These are phyloP conservation scores for Aselliscus stoliczkanus DNA, from an alignment of 2,797 vertebrate genomes.

Conservation along the genomic window DNA sequence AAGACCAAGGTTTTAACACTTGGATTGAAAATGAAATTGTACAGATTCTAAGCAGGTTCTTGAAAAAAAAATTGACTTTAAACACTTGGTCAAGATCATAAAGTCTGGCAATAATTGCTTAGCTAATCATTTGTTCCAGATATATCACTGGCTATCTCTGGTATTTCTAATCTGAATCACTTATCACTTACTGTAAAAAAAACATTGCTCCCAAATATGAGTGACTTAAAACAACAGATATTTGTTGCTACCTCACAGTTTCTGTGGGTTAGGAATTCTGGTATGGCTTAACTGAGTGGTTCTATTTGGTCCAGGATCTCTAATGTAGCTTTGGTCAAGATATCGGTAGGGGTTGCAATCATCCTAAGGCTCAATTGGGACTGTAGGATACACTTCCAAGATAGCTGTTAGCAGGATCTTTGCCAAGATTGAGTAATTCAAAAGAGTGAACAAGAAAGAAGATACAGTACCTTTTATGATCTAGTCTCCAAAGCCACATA, in stretches of 20 bases:
- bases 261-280: background rate
- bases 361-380: background rate
- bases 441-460: background rate
- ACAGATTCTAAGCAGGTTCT: background rate
- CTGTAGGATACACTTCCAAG: background rate
- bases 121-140: background rate
- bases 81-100: slow-evolving; percentile 5
- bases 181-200: slow-evolving; percentile 29
- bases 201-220: background rate
- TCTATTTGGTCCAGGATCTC: background rate
- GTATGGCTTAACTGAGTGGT: background rate
- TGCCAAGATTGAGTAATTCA: background rate
- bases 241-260: background rate
- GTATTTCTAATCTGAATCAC: background rate
- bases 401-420: background rate
- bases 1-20: background rate
- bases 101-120: background rate
- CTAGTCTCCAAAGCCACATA: background rate
- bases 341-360: background rate
- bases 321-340: background rate
- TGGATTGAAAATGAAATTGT: background rate
- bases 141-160: background rate
- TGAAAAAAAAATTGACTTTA: background rate
- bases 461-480: background rate
- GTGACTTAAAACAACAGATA: background rate